A percentile compares a stretch with the other conserved stretches of the same genome.
These are phyloP conservation scores for Parnassius orleans DNA, from an alignment of 2,888 invertebrate species.

Conservation along the genomic window DNA sequence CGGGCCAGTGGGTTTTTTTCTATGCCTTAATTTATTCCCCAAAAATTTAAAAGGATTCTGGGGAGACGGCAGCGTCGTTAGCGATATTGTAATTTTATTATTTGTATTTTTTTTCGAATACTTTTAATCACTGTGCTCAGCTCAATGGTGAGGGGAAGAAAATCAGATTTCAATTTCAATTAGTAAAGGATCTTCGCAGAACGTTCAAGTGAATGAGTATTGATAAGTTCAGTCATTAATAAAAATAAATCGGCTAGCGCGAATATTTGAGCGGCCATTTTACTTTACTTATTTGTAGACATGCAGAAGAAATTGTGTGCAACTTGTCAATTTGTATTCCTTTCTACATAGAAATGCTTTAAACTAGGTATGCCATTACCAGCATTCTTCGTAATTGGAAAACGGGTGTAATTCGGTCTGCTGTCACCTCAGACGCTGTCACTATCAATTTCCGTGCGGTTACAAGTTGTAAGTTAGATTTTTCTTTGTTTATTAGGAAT, in stretches of 20 bases:
- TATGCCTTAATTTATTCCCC: slow-evolving; percentile 74
- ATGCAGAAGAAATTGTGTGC: neutral
- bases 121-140: slow-evolving; percentile 75
- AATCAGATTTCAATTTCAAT: slow-evolving; percentile 82
- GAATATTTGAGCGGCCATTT: slow-evolving; percentile 18
- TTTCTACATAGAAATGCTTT: neutral
- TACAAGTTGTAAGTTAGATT: no score
- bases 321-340: neutral
- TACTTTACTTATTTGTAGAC: slow-evolving; percentile 16
- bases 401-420: no score
- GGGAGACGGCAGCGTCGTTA: slow-evolving; percentile 74
- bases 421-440: no score
- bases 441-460: no score
- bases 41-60: slow-evolving; percentile 79
- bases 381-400: no score
- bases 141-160: slow-evolving; percentile 61
- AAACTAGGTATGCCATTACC: no score
- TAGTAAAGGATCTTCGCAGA: slow-evolving; percentile 73
- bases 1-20: slow-evolving; percentile 55
- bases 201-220: slow-evolving; percentile 74
- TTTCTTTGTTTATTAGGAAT: no score
- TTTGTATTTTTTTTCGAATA: slow-evolving; percentile 80
- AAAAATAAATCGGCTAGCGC: slow-evolving; percentile 64
- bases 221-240: slow-evolving; percentile 75
- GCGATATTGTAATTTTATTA: slow-evolving; percentile 82